Evolutionary conservation across 2,113 vertebrate species (phyloP), one percentile per base, ranked within the genome.

Genomic region (Oenanthe melanoleuca): DNA sequence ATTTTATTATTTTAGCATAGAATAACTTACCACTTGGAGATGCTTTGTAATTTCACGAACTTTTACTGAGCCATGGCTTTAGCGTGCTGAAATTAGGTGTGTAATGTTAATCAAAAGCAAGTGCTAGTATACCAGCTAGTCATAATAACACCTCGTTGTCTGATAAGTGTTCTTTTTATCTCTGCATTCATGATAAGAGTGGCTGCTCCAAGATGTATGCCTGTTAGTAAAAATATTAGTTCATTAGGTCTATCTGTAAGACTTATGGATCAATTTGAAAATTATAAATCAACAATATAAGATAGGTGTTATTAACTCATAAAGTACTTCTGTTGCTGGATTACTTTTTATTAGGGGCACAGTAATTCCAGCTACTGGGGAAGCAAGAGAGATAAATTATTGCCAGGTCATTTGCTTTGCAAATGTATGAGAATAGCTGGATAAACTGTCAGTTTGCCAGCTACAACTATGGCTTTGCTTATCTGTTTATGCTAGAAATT

Each of bases 1-100:
- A 40, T 42, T 90, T 92, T 56, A 29, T 75, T 92, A 70, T 95
- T 95, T 95, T 96, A 75, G 53, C 77, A 14, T 64, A 87, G 89
- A 47, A 24, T 91, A 93, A 78, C 25, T 50, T 96, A 63, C 44
- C 25, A 37, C 57, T 83, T 95, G 63, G 37, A 88, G 34, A 66
- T 80, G 50, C n/a, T 92, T 86, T 40, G 20, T 95, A 69, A 87
- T 22, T 83, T 97, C 34, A 79, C 80, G 95, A 38, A 73, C 56
- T 89, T 83, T 77, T 73, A 12, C 21, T 86, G 69, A 83, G 37
- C 80, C 17, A 9, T 66, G 31, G 19, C 26, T 77, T 91, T 71
- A 79, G 45, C 38, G 50, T 81, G 92, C 61, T 67, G 70, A 88
- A 73, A 6, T 82, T 42, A 77, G 14, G 21, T 53, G 33, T 66